phyloP scores from a whole-genome alignment of 2,888 invertebrate genomes.

The Chrysotoxum bicinctum region DNA sequence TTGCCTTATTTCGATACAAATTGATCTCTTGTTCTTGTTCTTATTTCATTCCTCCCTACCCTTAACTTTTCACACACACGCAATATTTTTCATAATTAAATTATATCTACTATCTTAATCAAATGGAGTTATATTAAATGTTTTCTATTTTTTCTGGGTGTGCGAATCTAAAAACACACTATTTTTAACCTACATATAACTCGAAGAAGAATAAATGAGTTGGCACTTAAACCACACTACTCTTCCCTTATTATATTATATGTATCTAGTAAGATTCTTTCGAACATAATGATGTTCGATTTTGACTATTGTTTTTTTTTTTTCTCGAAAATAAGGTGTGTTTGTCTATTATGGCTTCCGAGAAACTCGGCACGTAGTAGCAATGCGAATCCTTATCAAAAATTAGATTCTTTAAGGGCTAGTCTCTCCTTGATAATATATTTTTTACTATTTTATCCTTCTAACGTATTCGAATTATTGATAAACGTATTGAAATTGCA shows the following conservation, averaged over 20 bases:
- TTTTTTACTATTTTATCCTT: slow-evolving; percentile 4
- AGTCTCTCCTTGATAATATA: slow-evolving; percentile 36
- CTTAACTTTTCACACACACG: slow-evolving; percentile 23
- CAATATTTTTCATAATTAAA: slow-evolving; percentile 58
- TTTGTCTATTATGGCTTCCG: slow-evolving; percentile 31
- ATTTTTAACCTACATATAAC: neutral
- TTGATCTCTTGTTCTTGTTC: neutral
- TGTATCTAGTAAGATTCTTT: neutral
- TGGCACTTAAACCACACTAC: slow-evolving; percentile 32
- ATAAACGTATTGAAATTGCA: slow-evolving; percentile 58
- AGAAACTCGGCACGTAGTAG: slow-evolving; percentile 46
- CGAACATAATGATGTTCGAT: slow-evolving; percentile 58
- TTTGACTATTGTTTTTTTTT: slow-evolving; percentile 39
- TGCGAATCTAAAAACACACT: slow-evolving; percentile 42
- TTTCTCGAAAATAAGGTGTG: slow-evolving; percentile 56
- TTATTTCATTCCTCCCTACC: neutral
- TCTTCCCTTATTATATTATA: neutral
- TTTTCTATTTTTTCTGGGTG: slow-evolving; percentile 46
- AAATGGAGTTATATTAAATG: slow-evolving; percentile 63
- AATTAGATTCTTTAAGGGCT: slow-evolving; percentile 58
- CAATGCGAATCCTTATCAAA: slow-evolving; percentile 43
- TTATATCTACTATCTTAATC: slow-evolving; percentile 55
- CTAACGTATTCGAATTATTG: slow-evolving; percentile 24
- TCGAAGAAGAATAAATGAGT: slow-evolving; percentile 29
- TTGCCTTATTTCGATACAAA: slow-evolving; percentile 31